These are phyloP conservation scores for Acromyrmex heyeri DNA, from an alignment of 1,140 invertebrate species.

Conservation along the genomic window DNA sequence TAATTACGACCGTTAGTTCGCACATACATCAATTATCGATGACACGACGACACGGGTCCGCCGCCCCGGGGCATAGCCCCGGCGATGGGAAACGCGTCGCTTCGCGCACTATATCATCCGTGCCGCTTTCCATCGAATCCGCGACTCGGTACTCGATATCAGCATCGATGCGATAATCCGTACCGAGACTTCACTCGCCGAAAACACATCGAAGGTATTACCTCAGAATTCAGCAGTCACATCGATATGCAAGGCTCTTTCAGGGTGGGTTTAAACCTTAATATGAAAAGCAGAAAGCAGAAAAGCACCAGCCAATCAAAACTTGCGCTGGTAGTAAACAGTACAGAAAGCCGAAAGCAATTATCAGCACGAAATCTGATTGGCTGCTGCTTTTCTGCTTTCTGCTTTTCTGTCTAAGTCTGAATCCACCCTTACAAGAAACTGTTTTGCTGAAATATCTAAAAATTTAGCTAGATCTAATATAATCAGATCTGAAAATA, in stretches of 20 bases:
- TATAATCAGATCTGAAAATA: too few species aligned
- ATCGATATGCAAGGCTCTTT: neutral
- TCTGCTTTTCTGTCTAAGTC: too few species aligned
- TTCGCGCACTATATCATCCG: constrained; percentile 54
- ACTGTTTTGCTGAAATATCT: too few species aligned
- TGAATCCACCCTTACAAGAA: too few species aligned
- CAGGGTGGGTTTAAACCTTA: too few species aligned
- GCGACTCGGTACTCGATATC: constrained; percentile 32
- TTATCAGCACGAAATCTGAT: too few species aligned
- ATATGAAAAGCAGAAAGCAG: too few species aligned
- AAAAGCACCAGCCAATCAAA: too few species aligned
- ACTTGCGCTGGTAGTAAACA: too few species aligned
- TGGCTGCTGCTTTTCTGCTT: too few species aligned
- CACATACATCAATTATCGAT: constrained; percentile 85
- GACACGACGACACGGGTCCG: constrained; percentile 81
- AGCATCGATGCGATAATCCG: constrained; percentile 45
- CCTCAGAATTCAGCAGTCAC: neutral
- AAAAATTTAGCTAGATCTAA: too few species aligned
- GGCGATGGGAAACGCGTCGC: constrained; percentile 15
- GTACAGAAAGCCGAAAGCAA: too few species aligned
- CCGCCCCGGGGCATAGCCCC: constrained; percentile 73
- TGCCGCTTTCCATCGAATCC: constrained; percentile 48
- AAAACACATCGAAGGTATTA: constrained; percentile 4
- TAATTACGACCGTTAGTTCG: constrained; percentile 84
- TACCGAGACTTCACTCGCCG: neutral